phyloP scores from a whole-genome alignment of 2,797 vertebrate genomes.

The Acomys russatus region DNA sequence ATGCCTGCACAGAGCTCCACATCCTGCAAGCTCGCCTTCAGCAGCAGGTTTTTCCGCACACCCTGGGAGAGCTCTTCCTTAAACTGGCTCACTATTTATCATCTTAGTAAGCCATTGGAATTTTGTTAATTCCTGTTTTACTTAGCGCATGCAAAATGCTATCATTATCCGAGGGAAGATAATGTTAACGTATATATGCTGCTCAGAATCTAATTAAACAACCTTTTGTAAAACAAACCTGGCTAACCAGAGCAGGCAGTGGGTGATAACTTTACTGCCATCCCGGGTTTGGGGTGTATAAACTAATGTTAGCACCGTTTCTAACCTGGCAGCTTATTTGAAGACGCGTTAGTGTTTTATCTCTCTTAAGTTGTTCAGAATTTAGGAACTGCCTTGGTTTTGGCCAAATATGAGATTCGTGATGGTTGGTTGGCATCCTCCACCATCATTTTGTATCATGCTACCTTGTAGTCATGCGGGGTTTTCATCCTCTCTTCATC shows the following conservation, averaged over 20 bases:
- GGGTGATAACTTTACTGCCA: slow-evolving; percentile 66
- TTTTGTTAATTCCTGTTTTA: slow-evolving; percentile 91
- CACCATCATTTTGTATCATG: background rate
- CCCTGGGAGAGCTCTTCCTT: slow-evolving; percentile 90
- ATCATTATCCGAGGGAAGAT: slow-evolving; percentile 83
- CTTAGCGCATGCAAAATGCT: slow-evolving; percentile 86
- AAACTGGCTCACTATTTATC: slow-evolving; percentile 90
- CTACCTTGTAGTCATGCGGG: background rate
- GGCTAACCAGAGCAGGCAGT: slow-evolving; percentile 39
- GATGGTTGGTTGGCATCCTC: accelerated
- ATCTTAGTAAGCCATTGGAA: slow-evolving; percentile 88
- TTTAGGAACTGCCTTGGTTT: background rate
- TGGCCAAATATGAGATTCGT: background rate
- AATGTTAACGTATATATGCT: slow-evolving; percentile 79
- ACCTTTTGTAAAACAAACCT: slow-evolving; percentile 78
- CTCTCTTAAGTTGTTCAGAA: slow-evolving; percentile 55
- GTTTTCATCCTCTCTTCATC: too few relatives aligned
- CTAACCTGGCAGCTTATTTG: slow-evolving; percentile 66
- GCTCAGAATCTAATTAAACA: slow-evolving; percentile 83
- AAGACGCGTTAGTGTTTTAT: slow-evolving; percentile 11
- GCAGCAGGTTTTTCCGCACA: slow-evolving; percentile 89
- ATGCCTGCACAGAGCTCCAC: slow-evolving; percentile 90
- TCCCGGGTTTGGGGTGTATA: slow-evolving; percentile 73
- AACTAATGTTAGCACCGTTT: slow-evolving; percentile 68
- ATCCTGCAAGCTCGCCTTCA: slow-evolving; percentile 91